Base-by-base conservation (phyloP, 2,797 vertebrate species). In the Anabas testudineus region DNA sequence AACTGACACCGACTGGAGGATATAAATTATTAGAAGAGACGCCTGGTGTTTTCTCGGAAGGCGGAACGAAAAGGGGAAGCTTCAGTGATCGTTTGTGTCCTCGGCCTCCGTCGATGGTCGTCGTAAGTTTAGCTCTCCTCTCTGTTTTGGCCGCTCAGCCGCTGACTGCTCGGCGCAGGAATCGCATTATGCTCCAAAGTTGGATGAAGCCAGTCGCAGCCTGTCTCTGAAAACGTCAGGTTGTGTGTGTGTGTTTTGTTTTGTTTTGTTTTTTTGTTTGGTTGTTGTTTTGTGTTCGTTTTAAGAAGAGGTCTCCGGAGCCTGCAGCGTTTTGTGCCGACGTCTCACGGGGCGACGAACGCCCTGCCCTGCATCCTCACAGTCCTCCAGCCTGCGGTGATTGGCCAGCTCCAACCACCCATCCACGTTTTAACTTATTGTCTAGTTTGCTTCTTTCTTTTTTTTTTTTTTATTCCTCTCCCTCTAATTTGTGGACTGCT, bases 31-130 rank as follows among this genome's bases (percentile, higher is more conserved):
- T 77, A 76, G 69, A 73, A 80, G 69, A 89, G 80, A 57, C 76
- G 65, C 68, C 73, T 43, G 70, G 51, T 74, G 63, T 80, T 71
- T 90, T 91, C 81, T 90, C 92, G 85, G 88, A 94, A 94, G 90
- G 91, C 88, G 88, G 84, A 90, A 90, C 78, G 74, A 91, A 94
- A 94, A 94, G 84, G 84, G 93, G 94, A 94, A 94, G 91, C 92
- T 88, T 84, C 84, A 87, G 79, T 86, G 75, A 91, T 78, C 53
- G 78, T 76, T 90, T 84, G 82, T 83, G 70, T 57, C 79, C 76
- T 78, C 52, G 76, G 36, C 37, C 74, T 79, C 47, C 26, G 68
- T 73, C 66, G 61, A 58, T 66, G 69, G 59, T 75, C 60, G 62
- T 70, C 16, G 45, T 59, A 59, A 58, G 74, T n/a, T n/a, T n/a